These are phyloP conservation scores for Philhelius pedissequus DNA, from an alignment of 2,888 invertebrate genomes.

Conservation along the genomic window DNA sequence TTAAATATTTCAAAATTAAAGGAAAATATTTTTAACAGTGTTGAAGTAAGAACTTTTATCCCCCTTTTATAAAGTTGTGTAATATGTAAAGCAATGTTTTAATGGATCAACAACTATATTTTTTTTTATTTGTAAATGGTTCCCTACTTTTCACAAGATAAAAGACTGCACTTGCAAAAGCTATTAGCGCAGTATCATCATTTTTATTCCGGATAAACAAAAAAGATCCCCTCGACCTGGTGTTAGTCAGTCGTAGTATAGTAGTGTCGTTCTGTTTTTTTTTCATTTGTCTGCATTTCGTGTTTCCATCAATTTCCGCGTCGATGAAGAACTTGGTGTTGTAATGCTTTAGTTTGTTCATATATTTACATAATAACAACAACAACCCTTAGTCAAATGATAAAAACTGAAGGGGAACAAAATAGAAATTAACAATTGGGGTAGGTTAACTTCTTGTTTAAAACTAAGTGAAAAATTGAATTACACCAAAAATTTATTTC, in stretches of 20 bases:
- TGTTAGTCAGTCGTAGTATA: not conserved
- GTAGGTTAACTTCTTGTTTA: not conserved
- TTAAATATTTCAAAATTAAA: too few species aligned
- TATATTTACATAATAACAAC: not conserved
- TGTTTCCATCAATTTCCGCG: constrained; percentile 48
- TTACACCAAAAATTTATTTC: not conserved
- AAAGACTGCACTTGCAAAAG: constrained; percentile 31
- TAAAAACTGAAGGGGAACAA: not conserved
- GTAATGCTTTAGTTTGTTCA: constrained; percentile 40
- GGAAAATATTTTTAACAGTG: not conserved
- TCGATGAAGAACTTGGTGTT: constrained; percentile 37
- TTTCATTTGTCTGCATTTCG: not conserved
- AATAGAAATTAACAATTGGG: not conserved
- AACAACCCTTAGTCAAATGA: not conserved
- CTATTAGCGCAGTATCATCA: constrained; percentile 42
- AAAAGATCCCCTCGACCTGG: not conserved
- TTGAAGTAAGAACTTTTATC: constrained; percentile 13
- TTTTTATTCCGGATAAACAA: constrained; percentile 22
- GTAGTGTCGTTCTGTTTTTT: not conserved
- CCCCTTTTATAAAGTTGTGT: constrained; percentile 8
- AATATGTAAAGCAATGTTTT: not conserved
- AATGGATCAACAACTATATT: not conserved
- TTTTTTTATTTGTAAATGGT: not conserved
- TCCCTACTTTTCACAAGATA: not conserved
- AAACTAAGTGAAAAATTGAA: not conserved